Base-by-base conservation (phyloP, 2,797 vertebrate genomes). In the Pygocentrus nattereri region DNA sequence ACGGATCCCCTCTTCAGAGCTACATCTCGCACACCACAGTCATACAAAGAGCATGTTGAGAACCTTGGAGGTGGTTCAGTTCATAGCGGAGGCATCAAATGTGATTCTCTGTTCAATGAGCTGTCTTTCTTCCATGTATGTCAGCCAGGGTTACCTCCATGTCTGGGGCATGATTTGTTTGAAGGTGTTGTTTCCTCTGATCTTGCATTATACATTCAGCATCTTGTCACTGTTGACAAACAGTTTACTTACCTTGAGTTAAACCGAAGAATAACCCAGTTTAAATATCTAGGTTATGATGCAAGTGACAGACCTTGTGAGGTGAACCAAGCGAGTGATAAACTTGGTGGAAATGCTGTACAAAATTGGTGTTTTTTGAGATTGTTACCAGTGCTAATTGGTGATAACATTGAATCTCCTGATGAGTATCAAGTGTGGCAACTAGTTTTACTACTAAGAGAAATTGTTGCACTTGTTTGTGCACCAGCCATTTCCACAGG, bases 331-430 rank as follows among this genome's bases (percentile, higher is more conserved):
- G 79, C 47, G 1, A 25, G 18, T 44, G 58, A 5, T 7, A 65
- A 85, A 80, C 47, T 50, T 13, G 6, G 6, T 50, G 47, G 6
- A n/a, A n/a, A 50, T 50, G 47, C 6, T 15, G 78, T 88, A 21
- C 65, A 86, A 71, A 85, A 83, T 31, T 83, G 78, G 75, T 19
- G 78, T 84, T n/a, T n/a, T n/a, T n/a, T n/a, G n/a, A n/a, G n/a
- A n/a, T n/a, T n/a, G n/a, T n/a, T n/a, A n/a, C n/a, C n/a, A n/a
- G n/a, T n/a, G n/a, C n/a, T n/a, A n/a, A n/a, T n/a, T n/a, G n/a
- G n/a, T n/a, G n/a, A n/a, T n/a, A n/a, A n/a, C n/a, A n/a, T n/a
- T n/a, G n/a, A n/a, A n/a, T n/a, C n/a, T n/a, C n/a, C n/a, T n/a
- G 3, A 15, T 54, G 56, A 82, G n/a, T 85, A 27, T 85, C 64